Conservation (phyloP, 2,888 invertebrate genomes). For the Hydrotaea cyrtoneurina region DNA sequence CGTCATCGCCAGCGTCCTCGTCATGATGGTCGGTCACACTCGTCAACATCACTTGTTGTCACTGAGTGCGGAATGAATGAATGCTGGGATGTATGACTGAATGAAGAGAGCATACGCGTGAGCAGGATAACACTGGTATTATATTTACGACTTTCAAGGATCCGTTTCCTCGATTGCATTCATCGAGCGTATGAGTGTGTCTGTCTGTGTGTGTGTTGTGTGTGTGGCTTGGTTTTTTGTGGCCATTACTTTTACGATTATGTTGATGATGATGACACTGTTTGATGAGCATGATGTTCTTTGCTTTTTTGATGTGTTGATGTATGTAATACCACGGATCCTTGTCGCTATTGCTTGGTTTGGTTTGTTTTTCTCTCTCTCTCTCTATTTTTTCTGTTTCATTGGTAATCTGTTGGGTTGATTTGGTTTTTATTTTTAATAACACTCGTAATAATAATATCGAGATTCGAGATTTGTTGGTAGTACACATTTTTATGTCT, state of each 20-base stretch:
- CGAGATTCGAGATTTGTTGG: constrained; percentile 38
- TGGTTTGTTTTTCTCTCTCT: constrained; percentile 23
- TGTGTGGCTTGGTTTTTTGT: constrained; percentile 31
- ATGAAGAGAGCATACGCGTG: constrained; percentile 19
- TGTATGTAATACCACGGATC: constrained; percentile 28
- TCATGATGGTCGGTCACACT: background rate
- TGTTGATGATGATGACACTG: constrained; percentile 65
- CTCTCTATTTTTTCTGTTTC: constrained; percentile 54
- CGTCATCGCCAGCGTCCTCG: background rate
- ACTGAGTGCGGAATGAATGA: constrained; percentile 19
- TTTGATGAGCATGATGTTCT: constrained; percentile 58
- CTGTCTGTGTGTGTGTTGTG: background rate
- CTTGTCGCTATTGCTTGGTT: constrained; percentile 30
- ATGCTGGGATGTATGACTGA: background rate
- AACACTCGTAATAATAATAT: constrained; percentile 54
- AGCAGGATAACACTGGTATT: constrained; percentile 63
- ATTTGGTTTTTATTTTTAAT: constrained; percentile 42
- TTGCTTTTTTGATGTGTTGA: constrained; percentile 42
- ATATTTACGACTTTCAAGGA: constrained; percentile 66
- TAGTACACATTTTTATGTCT: constrained; percentile 37
- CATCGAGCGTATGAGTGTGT: background rate
- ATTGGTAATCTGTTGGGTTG: constrained; percentile 52
- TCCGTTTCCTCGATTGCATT: constrained; percentile 59
- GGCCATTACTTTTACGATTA: constrained; percentile 69
- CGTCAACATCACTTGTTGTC: constrained; percentile 50